Evolutionary conservation across 2,888 invertebrate species (phyloP).

Genomic region (Melieria picta): DNA sequence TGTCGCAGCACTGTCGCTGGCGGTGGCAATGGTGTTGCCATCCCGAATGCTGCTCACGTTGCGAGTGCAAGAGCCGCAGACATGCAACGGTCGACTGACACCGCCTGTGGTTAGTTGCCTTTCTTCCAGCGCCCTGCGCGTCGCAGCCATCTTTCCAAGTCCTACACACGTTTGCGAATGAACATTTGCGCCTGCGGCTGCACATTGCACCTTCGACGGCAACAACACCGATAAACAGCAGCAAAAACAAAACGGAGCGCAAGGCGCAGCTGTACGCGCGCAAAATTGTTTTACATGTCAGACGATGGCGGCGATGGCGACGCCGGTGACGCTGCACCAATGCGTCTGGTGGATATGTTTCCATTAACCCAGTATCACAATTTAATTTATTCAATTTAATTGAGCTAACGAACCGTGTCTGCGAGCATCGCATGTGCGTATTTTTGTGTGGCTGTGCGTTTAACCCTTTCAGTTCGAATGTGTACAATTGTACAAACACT

Average conservation of each 20-base stretch:
- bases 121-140: background rate
- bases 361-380: constrained; percentile 23
- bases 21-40: too few species aligned
- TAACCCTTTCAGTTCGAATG: too few species aligned
- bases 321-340: too few species aligned
- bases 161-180: background rate
- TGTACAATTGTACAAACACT: too few species aligned
- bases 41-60: too few species aligned
- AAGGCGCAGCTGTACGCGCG: background rate
- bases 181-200: background rate
- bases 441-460: background rate
- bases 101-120: too few species aligned
- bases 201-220: background rate
- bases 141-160: background rate
- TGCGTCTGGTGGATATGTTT: background rate
- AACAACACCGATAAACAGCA: background rate
- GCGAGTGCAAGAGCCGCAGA: too few species aligned
- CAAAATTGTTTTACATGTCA: background rate
- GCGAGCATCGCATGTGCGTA: background rate
- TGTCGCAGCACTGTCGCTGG: background rate
- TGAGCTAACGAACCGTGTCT: constrained; percentile 19
- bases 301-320: too few species aligned
- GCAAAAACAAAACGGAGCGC: background rate
- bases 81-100: too few species aligned
- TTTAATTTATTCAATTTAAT: constrained; percentile 26